phyloP scores from a whole-genome alignment of 2,113 vertebrate genomes.

The Sylvietta virens region DNA sequence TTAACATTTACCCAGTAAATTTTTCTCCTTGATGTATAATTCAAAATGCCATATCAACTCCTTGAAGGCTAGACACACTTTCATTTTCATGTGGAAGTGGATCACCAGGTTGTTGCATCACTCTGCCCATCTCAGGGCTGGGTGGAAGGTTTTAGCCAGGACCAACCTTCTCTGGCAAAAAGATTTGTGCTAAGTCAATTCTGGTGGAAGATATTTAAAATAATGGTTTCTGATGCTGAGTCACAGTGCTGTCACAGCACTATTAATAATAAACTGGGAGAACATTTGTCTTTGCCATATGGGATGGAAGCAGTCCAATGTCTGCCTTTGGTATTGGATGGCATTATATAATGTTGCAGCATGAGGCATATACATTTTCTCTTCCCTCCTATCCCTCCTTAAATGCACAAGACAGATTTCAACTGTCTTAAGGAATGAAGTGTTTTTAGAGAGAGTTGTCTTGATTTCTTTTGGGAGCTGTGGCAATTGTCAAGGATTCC shows the following conservation, averaged over 20 bases:
- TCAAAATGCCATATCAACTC: constrained; percentile 41
- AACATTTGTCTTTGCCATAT: constrained; percentile 55
- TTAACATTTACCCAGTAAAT: constrained; percentile 63
- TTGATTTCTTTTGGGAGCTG: neutral
- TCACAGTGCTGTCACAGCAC: constrained; percentile 18
- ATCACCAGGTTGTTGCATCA: constrained; percentile 4
- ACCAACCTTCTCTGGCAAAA: neutral
- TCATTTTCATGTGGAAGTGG: constrained; percentile 53
- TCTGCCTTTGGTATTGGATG: neutral
- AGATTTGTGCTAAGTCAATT: neutral
- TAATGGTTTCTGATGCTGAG: constrained; percentile 31
- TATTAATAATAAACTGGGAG: constrained; percentile 39
- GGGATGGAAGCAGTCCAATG: neutral
- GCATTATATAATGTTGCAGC: neutral
- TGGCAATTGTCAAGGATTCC: neutral
- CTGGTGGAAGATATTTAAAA: constrained; percentile 46
- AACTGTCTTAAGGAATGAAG: neutral
- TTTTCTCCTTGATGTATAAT: constrained; percentile 65
- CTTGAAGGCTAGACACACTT: constrained; percentile 13
- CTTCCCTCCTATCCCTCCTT: neutral
- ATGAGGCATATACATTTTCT: neutral
- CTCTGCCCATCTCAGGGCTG: neutral
- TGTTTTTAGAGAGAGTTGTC: neutral
- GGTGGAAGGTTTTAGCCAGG: neutral
- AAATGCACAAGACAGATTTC: neutral